Evolutionary conservation across 2,113 vertebrate species (phyloP).

Genomic region (Fregetta grallaria): DNA sequence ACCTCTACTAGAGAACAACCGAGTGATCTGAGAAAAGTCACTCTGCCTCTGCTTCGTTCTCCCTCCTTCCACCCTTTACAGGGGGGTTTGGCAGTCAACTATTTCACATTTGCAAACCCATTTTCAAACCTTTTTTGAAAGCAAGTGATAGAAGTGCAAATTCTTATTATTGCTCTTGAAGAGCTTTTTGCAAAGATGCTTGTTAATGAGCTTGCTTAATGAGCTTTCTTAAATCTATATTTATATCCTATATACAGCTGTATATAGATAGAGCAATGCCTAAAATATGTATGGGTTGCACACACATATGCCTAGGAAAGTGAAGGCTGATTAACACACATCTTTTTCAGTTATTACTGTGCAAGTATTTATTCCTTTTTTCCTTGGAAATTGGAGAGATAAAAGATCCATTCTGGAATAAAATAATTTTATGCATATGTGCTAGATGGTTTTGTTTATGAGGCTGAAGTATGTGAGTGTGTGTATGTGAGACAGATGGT

Average conservation of each 20-base stretch:
- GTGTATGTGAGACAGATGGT: slow-evolving; percentile 56
- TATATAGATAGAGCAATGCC: neutral
- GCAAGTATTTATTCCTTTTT: slow-evolving; percentile 7
- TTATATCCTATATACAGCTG: slow-evolving; percentile 42
- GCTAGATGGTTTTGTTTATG: slow-evolving; percentile 53
- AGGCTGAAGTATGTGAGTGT: slow-evolving; percentile 30
- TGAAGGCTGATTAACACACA: slow-evolving; percentile 21
- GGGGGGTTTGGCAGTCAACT: neutral
- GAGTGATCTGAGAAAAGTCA: neutral
- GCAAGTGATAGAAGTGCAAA: slow-evolving; percentile 17
- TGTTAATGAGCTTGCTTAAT: slow-evolving; percentile 58
- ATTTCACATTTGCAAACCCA: neutral
- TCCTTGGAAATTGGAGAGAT: slow-evolving; percentile 37
- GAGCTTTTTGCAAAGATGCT: slow-evolving; percentile 34
- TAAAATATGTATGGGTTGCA: neutral
- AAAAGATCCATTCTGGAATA: slow-evolving; percentile 48
- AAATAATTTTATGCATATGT: slow-evolving; percentile 53
- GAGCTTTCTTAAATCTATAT: slow-evolving; percentile 55
- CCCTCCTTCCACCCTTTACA: neutral
- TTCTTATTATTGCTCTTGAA: slow-evolving; percentile 23
- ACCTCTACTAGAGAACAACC: neutral
- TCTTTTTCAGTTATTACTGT: neutral
- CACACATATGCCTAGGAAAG: slow-evolving; percentile 15
- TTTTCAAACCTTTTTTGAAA: neutral
- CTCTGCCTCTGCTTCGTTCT: neutral